Percentiles rank a stretch among this genome's conserved stretches.
Conservation (phyloP, 1,140 invertebrate genomes). For the Drosophila mayri region DNA sequence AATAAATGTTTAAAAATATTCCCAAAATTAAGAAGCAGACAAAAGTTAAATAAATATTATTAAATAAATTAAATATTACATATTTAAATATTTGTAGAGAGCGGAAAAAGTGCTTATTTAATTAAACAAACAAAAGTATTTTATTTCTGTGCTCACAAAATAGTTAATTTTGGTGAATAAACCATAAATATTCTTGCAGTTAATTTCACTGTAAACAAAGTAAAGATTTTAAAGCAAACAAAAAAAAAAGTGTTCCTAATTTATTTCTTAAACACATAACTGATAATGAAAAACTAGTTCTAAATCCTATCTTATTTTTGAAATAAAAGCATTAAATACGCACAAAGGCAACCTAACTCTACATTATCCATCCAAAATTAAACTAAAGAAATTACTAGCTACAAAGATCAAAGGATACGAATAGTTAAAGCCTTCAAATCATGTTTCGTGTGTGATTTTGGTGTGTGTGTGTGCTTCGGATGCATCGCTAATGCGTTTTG, state of each 20-base stretch:
- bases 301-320: background rate
- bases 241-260: background rate
- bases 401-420: constrained; percentile 5
- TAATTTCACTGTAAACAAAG: too few species aligned
- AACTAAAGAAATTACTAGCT: constrained; percentile 10
- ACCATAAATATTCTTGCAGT: too few species aligned
- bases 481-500: constrained; percentile 65
- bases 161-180: background rate
- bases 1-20: background rate
- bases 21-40: background rate
- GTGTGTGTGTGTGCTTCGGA: constrained; percentile 39
- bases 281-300: background rate
- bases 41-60: too few species aligned
- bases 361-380: background rate
- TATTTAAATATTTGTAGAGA: too few species aligned
- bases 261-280: too few species aligned
- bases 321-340: constrained; percentile 9
- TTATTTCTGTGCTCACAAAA: background rate
- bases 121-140: background rate
- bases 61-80: too few species aligned
- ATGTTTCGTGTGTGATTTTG: constrained; percentile 20
- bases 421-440: constrained; percentile 17
- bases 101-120: background rate
- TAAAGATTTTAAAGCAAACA: too few species aligned
- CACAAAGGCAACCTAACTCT: constrained; percentile 9